Conservation (phyloP, 2,797 vertebrate species). For the Chaetodon trifasciatus region DNA sequence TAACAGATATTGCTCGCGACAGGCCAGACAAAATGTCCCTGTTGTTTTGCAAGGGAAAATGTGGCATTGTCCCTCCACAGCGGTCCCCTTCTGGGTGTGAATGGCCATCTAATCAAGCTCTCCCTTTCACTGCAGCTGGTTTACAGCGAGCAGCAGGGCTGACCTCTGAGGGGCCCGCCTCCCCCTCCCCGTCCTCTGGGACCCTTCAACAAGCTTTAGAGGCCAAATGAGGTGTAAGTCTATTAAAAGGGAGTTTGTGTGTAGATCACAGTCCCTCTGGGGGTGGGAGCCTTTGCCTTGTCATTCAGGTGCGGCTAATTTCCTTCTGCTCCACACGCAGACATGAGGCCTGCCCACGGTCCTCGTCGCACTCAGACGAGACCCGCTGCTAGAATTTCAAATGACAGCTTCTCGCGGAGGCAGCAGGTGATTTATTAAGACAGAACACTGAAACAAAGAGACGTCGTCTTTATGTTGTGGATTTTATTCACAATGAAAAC, state of each 20-base stretch:
- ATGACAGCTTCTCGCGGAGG: slow-evolving; percentile 68
- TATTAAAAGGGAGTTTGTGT: slow-evolving; percentile 91
- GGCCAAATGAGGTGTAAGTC: slow-evolving; percentile 93
- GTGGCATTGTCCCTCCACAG: slow-evolving; percentile 83
- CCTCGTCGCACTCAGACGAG: slow-evolving; percentile 65
- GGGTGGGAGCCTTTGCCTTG: slow-evolving; percentile 84
- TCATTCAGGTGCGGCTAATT: slow-evolving; percentile 89
- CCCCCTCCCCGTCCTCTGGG: slow-evolving; percentile 82
- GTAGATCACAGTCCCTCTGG: slow-evolving; percentile 89
- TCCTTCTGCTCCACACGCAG: slow-evolving; percentile 83
- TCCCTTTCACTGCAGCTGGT: slow-evolving; percentile 88
- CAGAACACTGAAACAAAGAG: slow-evolving; percentile 67
- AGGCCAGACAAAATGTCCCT: slow-evolving; percentile 84
- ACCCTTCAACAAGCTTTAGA: slow-evolving; percentile 91
- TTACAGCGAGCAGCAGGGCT: slow-evolving; percentile 83
- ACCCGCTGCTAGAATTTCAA: slow-evolving; percentile 78
- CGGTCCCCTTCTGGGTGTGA: slow-evolving; percentile 89
- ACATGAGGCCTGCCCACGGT: slow-evolving; percentile 77
- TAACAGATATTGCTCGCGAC: slow-evolving; percentile 83
- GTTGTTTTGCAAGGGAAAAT: slow-evolving; percentile 83
- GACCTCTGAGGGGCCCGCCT: slow-evolving; percentile 78
- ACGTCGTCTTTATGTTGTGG: slow-evolving; percentile 33
- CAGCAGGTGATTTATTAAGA: slow-evolving; percentile 77
- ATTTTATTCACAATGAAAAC: slow-evolving; percentile 50
- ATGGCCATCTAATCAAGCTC: slow-evolving; percentile 89